Evolutionary conservation across 2,888 invertebrate species (phyloP), one percentile per base, ranked within the genome.

Genomic region (Orchestes rusci): DNA sequence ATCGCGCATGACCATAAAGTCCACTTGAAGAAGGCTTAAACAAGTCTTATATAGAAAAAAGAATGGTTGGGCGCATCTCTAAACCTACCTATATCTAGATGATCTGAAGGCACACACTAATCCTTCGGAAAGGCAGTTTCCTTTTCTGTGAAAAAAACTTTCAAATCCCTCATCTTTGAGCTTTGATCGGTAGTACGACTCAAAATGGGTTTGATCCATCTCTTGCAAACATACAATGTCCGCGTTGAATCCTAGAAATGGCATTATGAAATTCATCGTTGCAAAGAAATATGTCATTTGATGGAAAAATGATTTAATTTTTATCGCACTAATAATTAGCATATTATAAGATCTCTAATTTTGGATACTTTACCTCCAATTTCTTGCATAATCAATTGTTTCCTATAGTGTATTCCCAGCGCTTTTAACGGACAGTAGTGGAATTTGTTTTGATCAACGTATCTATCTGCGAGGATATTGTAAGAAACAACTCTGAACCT

Each of bases 141-240:
- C 84, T 69, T 91, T 92, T 48, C 76, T 76, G 47, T 78, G 74
- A 64, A 80, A 82, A 43, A 75, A 55, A 8, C 85, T 82, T 34
- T 71, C 63, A 45, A 77, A 76, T 8, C 77, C 76, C 29, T 74
- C 59, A 2, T 65, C 59, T 13, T 68, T 62, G 8, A 93, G 67
- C 19, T 79, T 69, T 2, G 80, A 77, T 29, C 64, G 58, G 16
- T 93, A 71, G 59, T 83, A 84, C 51, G 73, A 62, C 4, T 76
- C 68, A 66, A 83, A 93, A 34, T 92, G 73, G 69, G 82, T 85
- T 8, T 64, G 64, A 64, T 96, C 95, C 0, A 94, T 90, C 75
- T 96, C 96, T 75, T 96, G 95, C 10, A 96, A 71, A 57, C 94
- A 94, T 39, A 93, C 71, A 38, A 96, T 71, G 65, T 96, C 95